Conservation (phyloP, 2,797 vertebrate species). For the Uromys caudimaculatus region DNA sequence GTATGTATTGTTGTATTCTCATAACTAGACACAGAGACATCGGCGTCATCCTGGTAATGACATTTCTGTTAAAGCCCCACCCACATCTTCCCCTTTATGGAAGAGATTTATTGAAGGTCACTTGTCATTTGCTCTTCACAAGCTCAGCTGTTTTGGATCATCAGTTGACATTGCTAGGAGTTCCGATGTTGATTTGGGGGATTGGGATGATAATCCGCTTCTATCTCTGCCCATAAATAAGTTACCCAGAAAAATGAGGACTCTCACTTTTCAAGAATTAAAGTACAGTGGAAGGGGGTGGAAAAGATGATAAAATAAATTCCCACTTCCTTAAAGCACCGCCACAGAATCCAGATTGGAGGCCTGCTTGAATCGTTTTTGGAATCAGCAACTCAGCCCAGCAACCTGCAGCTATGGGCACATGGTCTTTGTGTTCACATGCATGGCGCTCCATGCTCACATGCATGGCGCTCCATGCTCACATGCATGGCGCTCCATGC, state of each 20-base stretch:
- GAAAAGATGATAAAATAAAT: background rate
- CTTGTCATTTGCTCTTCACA: background rate
- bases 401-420: background rate
- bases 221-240: background rate
- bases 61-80: background rate
- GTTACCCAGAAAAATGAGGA: constrained; percentile 16
- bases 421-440: background rate
- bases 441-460: too few species aligned
- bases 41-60: background rate
- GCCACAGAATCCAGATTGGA: background rate
- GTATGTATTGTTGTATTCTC: background rate
- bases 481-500: too few species aligned
- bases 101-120: background rate
- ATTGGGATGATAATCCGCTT: background rate
- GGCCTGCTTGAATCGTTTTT: background rate
- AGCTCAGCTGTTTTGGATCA: background rate
- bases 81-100: background rate
- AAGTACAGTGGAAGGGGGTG: background rate
- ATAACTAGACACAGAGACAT: background rate
- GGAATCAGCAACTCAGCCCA: constrained; percentile 21
- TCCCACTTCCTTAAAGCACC: constrained; percentile 7
- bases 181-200: too few species aligned
- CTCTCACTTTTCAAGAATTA: background rate
- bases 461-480: too few species aligned
- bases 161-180: background rate